Evolutionary conservation across 2,797 vertebrate genomes (phyloP).

Genomic region (Thunnus albacares): DNA sequence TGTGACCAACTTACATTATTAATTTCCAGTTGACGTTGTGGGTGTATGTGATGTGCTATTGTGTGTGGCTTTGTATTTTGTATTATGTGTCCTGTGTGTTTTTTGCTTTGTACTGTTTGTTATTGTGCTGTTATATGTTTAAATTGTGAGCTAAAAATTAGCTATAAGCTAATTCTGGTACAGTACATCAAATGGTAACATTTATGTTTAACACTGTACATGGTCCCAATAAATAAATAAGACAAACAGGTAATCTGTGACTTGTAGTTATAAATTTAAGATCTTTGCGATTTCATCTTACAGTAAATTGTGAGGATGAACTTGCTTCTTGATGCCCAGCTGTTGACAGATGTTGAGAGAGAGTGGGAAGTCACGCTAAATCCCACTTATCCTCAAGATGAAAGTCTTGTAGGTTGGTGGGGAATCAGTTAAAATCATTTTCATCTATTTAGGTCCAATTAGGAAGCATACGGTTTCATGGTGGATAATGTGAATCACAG

Average conservation of each 20-base stretch:
- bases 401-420: conserved; percentile 6
- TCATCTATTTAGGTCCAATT: conserved; percentile 28
- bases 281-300: not conserved
- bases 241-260: not conserved
- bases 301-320: not conserved
- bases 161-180: too few relatives aligned
- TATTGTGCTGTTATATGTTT: too few relatives aligned
- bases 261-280: not conserved
- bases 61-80: too few relatives aligned
- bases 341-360: conserved; percentile 22
- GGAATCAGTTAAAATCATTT: conserved; percentile 30
- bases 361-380: not conserved
- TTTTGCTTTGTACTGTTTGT: too few relatives aligned
- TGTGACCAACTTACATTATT: too few relatives aligned
- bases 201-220: too few relatives aligned
- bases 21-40: too few relatives aligned
- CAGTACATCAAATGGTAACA: too few relatives aligned
- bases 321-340: not conserved
- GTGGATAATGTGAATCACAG: not conserved
- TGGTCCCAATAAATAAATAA: too few relatives aligned
- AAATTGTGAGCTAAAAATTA: too few relatives aligned
- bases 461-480: not conserved
- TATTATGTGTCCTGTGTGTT: too few relatives aligned
- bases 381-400: conserved; percentile 19
- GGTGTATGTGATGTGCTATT: too few relatives aligned